phyloP scores from a whole-genome alignment of 2,797 vertebrate species.

The Gastrophryne carolinensis region DNA sequence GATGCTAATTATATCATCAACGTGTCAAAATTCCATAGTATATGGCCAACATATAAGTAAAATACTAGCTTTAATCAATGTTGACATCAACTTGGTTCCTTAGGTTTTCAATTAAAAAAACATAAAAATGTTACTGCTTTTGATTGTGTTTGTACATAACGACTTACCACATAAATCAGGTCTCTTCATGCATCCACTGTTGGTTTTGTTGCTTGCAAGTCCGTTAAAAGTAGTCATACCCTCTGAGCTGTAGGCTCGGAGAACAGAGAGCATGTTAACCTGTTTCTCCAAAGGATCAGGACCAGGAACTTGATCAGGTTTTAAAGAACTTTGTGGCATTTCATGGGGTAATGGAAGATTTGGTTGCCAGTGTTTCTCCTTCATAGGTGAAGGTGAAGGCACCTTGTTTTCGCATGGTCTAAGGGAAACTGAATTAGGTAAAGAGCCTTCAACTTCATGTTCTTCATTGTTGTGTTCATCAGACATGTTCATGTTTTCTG shows the following conservation, averaged over 20 bases:
- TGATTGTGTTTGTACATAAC: constrained; percentile 50
- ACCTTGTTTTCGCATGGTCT: constrained; percentile 72
- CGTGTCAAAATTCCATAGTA: neutral
- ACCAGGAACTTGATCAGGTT: constrained; percentile 81
- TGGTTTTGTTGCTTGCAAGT: constrained; percentile 81
- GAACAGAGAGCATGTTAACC: constrained; percentile 92
- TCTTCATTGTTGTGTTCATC: constrained; percentile 68
- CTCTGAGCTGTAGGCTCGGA: constrained; percentile 95
- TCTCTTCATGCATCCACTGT: constrained; percentile 89
- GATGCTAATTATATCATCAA: too few species aligned
- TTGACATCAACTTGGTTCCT: neutral
- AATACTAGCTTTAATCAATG: neutral
- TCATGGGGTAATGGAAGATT: constrained; percentile 81
- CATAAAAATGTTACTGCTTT: neutral
- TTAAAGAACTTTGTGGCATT: constrained; percentile 78
- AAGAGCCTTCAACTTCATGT: constrained; percentile 67
- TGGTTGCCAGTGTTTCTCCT: constrained; percentile 86
- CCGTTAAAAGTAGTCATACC: constrained; percentile 91
- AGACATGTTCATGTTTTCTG: constrained; percentile 71
- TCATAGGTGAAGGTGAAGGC: constrained; percentile 66
- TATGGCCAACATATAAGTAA: neutral
- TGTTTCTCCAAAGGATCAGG: constrained; percentile 84
- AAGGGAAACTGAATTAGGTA: constrained; percentile 61
- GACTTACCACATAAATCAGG: constrained; percentile 96
- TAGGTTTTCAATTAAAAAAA: neutral